Conservation (phyloP, 2,797 vertebrate species). For the Phataginus tetradactyla region DNA sequence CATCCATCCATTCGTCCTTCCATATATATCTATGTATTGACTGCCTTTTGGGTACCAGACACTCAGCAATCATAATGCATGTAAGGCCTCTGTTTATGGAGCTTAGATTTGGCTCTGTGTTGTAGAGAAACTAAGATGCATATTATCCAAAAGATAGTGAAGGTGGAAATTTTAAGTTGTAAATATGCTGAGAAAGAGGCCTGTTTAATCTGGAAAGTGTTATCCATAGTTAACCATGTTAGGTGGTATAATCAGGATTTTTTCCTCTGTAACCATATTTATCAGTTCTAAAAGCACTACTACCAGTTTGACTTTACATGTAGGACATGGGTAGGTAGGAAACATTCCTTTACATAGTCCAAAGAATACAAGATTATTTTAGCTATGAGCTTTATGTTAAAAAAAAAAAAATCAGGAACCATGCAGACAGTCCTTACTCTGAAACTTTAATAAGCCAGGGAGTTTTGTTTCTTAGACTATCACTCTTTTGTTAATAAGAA, state of each 20-base stretch:
- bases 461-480: conserved; percentile 65
- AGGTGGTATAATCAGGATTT: conserved; percentile 13
- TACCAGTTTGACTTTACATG: not conserved
- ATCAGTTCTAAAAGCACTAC: conserved; percentile 50
- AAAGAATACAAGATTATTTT: conserved; percentile 35
- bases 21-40: not conserved
- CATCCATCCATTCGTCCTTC: not conserved
- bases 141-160: conserved; percentile 49
- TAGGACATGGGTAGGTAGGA: conserved; percentile 32
- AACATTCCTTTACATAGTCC: conserved; percentile 29
- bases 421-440: conserved; percentile 31
- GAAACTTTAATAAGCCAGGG: conserved; percentile 56
- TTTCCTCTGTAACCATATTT: not conserved
- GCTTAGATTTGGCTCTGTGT: not conserved
- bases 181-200: conserved; percentile 47
- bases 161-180: conserved; percentile 73
- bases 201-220: conserved; percentile 69
- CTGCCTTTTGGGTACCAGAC: not conserved
- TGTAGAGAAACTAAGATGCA: not conserved
- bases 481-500: conserved; percentile 76
- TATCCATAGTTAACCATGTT: not conserved
- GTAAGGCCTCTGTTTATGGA: not conserved
- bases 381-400: conserved; percentile 8
- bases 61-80: not conserved
- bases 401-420: not conserved